Conservation (phyloP, 2,888 invertebrate species). For the Pyrrhosoma nymphula region DNA sequence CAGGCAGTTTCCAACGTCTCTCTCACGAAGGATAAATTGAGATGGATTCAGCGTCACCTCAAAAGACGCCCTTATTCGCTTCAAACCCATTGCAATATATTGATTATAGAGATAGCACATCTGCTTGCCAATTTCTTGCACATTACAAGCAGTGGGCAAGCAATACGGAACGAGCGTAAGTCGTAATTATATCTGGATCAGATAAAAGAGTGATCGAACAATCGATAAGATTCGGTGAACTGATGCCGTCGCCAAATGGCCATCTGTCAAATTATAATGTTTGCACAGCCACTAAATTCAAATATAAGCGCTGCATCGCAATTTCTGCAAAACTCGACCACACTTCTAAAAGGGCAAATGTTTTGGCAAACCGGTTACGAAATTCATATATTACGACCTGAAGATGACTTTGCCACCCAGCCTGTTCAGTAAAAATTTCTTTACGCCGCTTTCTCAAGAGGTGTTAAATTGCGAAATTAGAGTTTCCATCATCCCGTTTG, state of each 20-base stretch:
- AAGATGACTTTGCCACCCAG: not conserved
- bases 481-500: not conserved
- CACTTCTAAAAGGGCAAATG: not conserved
- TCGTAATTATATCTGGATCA: not conserved
- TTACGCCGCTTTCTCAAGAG: not conserved
- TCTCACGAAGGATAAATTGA: not conserved
- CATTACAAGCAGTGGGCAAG: not conserved
- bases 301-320: not conserved
- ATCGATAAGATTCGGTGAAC: not conserved
- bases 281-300: not conserved
- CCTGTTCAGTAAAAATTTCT: not conserved
- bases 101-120: not conserved
- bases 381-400: not conserved
- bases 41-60: not conserved
- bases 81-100: not conserved
- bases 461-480: not conserved
- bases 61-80: not conserved
- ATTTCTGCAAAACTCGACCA: not conserved
- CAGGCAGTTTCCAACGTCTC: not conserved
- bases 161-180: not conserved
- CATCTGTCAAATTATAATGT: not conserved
- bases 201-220: not conserved
- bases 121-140: not conserved
- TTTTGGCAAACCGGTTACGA: not conserved
- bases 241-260: not conserved